These are phyloP conservation scores for Bucco capensis DNA, from an alignment of 2,113 vertebrate genomes.

Conservation along the genomic window DNA sequence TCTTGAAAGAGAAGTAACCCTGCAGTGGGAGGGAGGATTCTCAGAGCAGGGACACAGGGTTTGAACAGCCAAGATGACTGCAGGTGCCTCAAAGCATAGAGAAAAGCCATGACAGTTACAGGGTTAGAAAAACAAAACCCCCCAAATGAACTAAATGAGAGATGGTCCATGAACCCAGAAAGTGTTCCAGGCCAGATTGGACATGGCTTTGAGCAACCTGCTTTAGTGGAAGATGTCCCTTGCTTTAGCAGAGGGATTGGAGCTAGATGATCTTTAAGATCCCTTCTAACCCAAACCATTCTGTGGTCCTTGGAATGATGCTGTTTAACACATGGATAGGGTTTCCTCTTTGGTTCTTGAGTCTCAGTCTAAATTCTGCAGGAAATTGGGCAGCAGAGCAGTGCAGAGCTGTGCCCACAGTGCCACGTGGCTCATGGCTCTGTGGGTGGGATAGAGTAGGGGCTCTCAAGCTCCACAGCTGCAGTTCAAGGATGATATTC, in stretches of 20 bases:
- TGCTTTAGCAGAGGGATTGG: neutral
- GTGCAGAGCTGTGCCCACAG: neutral
- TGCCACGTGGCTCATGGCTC: fast-evolving
- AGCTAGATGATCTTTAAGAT: neutral
- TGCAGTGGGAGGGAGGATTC: neutral
- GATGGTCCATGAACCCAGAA: neutral
- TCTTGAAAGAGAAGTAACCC: neutral
- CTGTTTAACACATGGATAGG: neutral
- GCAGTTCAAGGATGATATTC: neutral
- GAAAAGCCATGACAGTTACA: neutral
- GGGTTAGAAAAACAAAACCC: neutral
- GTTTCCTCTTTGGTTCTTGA: neutral
- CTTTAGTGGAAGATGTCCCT: neutral
- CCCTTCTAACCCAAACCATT: neutral
- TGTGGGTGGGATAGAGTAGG: neutral
- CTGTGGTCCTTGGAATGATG: neutral
- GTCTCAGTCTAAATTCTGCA: neutral
- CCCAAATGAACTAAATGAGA: neutral
- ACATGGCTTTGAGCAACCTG: neutral
- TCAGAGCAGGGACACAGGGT: neutral
- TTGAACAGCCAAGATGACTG: neutral
- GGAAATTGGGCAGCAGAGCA: neutral
- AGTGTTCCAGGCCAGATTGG: neutral
- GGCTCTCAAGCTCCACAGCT: neutral
- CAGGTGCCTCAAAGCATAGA: neutral